These are phyloP conservation scores for Pteruthius melanotis DNA, from an alignment of 2,113 vertebrate species.

Conservation along the genomic window DNA sequence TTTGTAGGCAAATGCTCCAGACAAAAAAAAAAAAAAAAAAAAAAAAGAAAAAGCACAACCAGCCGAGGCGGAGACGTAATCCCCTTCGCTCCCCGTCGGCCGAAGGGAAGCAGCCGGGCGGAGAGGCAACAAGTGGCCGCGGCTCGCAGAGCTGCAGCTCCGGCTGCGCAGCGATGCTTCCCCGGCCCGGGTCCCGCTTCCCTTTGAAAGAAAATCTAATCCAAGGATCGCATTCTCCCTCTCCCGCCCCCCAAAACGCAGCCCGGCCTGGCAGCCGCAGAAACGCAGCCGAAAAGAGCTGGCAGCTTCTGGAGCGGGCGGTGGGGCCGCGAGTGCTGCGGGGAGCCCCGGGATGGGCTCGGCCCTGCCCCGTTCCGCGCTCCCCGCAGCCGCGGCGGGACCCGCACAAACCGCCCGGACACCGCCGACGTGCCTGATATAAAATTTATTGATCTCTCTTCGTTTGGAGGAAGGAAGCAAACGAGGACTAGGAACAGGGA, in stretches of 20 bases:
- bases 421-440: conserved; percentile 35
- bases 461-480: neutral
- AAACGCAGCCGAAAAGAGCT: rapidly evolving
- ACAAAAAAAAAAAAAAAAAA: too few relatives aligned
- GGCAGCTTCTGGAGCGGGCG: too few relatives aligned
- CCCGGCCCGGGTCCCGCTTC: rapidly evolving
- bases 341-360: neutral
- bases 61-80: neutral
- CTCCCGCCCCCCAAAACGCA: neutral
- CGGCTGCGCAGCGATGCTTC: neutral
- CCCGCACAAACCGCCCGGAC: conserved; percentile 46
- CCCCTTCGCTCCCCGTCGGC: neutral
- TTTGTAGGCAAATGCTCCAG: neutral
- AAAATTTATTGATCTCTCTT: conserved; percentile 71
- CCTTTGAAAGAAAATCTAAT: neutral
- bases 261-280: rapidly evolving
- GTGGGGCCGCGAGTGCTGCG: neutral
- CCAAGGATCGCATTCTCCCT: rapidly evolving
- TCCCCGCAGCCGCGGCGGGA: too few relatives aligned
- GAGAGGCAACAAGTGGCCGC: conserved; percentile 42
- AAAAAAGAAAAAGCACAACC: neutral
- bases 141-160: neutral
- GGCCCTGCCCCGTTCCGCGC: neutral
- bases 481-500: neutral
- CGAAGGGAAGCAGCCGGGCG: neutral